Conservation (phyloP, 2,888 invertebrate species). For the Neoaliturus tenellus region DNA sequence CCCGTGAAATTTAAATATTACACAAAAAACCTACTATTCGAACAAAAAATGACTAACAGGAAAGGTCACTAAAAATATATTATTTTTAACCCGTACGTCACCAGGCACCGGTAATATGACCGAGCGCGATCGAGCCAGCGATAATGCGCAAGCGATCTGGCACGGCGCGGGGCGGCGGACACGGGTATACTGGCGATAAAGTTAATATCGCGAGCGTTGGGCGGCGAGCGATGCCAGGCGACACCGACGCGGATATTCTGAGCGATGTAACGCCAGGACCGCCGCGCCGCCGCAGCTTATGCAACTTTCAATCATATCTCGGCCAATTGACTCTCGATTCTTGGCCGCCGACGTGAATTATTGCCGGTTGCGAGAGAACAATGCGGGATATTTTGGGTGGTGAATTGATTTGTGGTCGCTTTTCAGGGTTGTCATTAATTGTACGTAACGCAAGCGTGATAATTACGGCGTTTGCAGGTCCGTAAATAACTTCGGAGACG, state of each 20-base stretch:
- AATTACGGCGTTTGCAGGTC: too few relatives aligned
- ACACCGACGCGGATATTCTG: constrained; percentile 3
- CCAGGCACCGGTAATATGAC: background rate
- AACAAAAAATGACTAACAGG: too few relatives aligned
- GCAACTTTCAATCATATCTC: constrained; percentile 16
- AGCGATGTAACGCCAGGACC: background rate
- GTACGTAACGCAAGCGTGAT: too few relatives aligned
- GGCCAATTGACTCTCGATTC: constrained; percentile 9
- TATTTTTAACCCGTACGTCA: background rate
- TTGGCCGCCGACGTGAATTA: background rate
- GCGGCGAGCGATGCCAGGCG: constrained; percentile 7
- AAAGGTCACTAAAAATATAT: too few relatives aligned
- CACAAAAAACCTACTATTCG: too few relatives aligned
- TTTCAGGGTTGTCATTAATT: too few relatives aligned
- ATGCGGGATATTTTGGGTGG: background rate
- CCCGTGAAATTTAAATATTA: too few relatives aligned
- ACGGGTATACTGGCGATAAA: background rate
- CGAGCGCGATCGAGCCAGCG: too few relatives aligned
- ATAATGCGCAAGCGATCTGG: too few relatives aligned
- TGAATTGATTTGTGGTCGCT: too few relatives aligned
- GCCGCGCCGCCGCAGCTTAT: background rate
- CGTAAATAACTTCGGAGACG: too few relatives aligned
- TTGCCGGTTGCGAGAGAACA: background rate
- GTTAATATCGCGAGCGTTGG: background rate
- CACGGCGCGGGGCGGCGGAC: background rate